phyloP scores from a whole-genome alignment of 2,113 vertebrate genomes.

The Pipa parva region DNA sequence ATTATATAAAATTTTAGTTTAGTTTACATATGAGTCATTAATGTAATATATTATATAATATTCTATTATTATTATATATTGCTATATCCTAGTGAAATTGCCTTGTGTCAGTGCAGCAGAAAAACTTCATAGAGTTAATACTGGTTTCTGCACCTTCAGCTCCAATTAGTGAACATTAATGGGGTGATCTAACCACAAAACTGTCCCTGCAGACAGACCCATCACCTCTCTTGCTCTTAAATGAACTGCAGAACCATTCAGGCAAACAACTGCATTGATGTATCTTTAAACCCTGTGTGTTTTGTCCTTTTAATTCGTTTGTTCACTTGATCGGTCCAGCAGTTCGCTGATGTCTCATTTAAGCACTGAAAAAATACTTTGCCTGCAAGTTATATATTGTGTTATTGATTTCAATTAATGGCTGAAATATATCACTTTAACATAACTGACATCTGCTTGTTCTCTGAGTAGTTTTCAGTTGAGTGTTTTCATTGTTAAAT shows the following conservation, averaged over 20 bases:
- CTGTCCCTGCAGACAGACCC: neutral
- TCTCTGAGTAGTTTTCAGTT: no score
- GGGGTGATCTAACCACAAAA: neutral
- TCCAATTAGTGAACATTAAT: no score
- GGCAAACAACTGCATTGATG: neutral
- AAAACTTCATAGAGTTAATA: no score
- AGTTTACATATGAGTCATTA: no score
- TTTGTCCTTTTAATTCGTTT: neutral
- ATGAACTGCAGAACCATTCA: neutral
- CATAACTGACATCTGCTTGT: neutral
- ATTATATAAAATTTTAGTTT: no score
- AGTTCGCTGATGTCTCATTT: neutral
- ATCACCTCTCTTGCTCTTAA: neutral
- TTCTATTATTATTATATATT: no score
- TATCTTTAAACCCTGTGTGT: neutral
- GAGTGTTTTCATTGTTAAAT: no score
- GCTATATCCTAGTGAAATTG: no score
- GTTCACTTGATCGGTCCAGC: neutral
- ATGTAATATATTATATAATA: no score
- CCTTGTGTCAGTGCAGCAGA: no score
- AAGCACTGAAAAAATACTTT: neutral
- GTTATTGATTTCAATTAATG: slow-evolving; percentile 2
- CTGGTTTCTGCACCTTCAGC: no score
- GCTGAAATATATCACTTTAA: neutral
- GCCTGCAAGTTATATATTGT: neutral